These are phyloP conservation scores for Pandemis corylana DNA, from an alignment of 2,888 invertebrate species.

Conservation along the genomic window DNA sequence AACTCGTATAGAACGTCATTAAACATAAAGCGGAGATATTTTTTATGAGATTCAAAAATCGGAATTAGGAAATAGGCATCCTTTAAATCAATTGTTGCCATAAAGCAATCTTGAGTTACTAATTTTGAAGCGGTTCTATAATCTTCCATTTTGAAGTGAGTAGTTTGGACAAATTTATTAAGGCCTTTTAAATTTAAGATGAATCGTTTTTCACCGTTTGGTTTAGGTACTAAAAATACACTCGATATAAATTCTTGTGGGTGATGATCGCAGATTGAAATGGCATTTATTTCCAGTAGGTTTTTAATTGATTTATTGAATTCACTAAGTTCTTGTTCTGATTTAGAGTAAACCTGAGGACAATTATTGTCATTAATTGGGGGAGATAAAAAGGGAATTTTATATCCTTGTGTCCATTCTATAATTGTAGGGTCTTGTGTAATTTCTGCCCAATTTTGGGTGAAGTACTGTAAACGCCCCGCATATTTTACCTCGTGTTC, in stretches of 20 bases:
- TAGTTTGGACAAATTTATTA: not conserved
- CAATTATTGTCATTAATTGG: not conserved
- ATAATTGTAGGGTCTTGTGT: not conserved
- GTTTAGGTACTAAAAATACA: not conserved
- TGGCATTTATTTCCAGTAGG: not conserved
- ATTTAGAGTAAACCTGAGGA: slow-evolving; percentile 10
- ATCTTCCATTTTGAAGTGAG: slow-evolving; percentile 47
- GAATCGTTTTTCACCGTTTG: not conserved
- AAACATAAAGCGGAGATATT: slow-evolving; percentile 43
- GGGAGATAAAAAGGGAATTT: slow-evolving; percentile 24
- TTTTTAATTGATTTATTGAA: not conserved
- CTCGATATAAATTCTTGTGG: not conserved
- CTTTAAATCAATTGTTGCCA: slow-evolving; percentile 41
- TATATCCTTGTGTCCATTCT: slow-evolving; percentile 30
- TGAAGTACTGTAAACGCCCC: not conserved
- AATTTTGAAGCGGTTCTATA: slow-evolving; percentile 43
- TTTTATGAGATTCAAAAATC: slow-evolving; percentile 34
- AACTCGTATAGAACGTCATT: slow-evolving; percentile 43
- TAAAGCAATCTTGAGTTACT: slow-evolving; percentile 27
- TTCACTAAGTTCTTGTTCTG: slow-evolving; percentile 1
- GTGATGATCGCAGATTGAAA: not conserved
- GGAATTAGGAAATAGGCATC: slow-evolving; percentile 43
- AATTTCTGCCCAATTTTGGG: not conserved
- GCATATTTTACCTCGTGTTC: not conserved
- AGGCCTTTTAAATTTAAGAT: not conserved